Percentiles rank a stretch among this genome's conserved stretches.
phyloP scores from a whole-genome alignment of 2,888 invertebrate species.

The Dryocosmus kuriphilus region DNA sequence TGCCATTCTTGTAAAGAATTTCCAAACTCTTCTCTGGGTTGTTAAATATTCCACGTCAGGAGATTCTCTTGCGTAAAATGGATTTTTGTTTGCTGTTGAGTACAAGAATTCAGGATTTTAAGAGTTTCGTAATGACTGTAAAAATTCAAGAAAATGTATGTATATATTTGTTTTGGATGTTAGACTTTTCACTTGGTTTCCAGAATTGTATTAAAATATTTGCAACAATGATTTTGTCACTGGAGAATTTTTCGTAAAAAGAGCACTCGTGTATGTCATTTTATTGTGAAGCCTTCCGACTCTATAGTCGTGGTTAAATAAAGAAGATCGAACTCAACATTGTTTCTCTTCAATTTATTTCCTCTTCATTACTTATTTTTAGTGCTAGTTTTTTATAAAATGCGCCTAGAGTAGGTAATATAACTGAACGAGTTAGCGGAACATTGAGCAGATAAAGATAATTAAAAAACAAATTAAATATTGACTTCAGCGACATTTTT shows the following conservation, averaged over 20 bases:
- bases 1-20: slow-evolving; percentile 38
- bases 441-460: neutral
- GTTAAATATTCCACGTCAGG: slow-evolving; percentile 17
- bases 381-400: too few species aligned
- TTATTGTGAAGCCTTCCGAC: slow-evolving; percentile 36
- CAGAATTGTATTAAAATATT: neutral
- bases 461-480: neutral
- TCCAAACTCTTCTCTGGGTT: slow-evolving; percentile 24
- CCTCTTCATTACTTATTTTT: neutral
- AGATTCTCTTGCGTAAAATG: slow-evolving; percentile 16
- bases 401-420: too few species aligned
- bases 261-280: slow-evolving; percentile 32
- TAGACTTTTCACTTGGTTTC: neutral
- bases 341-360: neutral
- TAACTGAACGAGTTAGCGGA: neutral
- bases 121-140: neutral
- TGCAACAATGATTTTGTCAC: neutral
- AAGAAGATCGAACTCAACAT: slow-evolving; percentile 21
- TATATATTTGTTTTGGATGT: neutral
- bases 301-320: slow-evolving; percentile 36
- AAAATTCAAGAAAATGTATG: neutral
- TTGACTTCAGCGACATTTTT: neutral
- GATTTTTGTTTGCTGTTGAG: slow-evolving; percentile 18
- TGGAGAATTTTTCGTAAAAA: slow-evolving; percentile 18
- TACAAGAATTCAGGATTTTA: slow-evolving; percentile 8